Percentiles rank a stretch among this genome's conserved stretches.
Conservation (phyloP, 2,888 invertebrate species). For the Thereva nobilitata region DNA sequence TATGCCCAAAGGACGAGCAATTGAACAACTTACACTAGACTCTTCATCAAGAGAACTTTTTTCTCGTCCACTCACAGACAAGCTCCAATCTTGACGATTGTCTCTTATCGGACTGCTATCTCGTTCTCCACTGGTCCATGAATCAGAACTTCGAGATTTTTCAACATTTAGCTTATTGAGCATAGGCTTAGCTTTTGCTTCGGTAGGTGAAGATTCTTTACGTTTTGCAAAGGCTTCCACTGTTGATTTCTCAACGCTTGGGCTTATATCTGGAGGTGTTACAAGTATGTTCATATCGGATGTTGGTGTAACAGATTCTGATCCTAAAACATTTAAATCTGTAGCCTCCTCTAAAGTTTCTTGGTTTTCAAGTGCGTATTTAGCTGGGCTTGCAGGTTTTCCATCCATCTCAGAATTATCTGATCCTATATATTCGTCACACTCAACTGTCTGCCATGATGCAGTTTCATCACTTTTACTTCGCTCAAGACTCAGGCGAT, state of each 20-base stretch:
- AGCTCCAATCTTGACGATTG: constrained; percentile 60
- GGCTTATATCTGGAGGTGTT: constrained; percentile 67
- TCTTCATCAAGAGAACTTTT: constrained; percentile 72
- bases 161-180: constrained; percentile 65
- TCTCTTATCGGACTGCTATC: constrained; percentile 65
- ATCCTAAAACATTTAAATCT: constrained; percentile 60
- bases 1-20: constrained; percentile 76
- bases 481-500: constrained; percentile 58
- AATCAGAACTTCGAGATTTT: constrained; percentile 78
- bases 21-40: constrained; percentile 77
- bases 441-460: constrained; percentile 70
- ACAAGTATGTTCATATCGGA: constrained; percentile 61
- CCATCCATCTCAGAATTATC: constrained; percentile 65
- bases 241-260: constrained; percentile 61
- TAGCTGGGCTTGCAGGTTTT: constrained; percentile 53
- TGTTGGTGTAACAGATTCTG: constrained; percentile 55
- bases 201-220: constrained; percentile 33
- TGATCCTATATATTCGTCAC: constrained; percentile 68
- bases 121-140: constrained; percentile 80
- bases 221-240: constrained; percentile 52
- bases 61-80: constrained; percentile 61
- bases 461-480: constrained; percentile 70
- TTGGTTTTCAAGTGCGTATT: constrained; percentile 61
- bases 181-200: constrained; percentile 39
- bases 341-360: constrained; percentile 66